phyloP scores from a whole-genome alignment of 2,113 vertebrate species.

The Catharus bicknelli region DNA sequence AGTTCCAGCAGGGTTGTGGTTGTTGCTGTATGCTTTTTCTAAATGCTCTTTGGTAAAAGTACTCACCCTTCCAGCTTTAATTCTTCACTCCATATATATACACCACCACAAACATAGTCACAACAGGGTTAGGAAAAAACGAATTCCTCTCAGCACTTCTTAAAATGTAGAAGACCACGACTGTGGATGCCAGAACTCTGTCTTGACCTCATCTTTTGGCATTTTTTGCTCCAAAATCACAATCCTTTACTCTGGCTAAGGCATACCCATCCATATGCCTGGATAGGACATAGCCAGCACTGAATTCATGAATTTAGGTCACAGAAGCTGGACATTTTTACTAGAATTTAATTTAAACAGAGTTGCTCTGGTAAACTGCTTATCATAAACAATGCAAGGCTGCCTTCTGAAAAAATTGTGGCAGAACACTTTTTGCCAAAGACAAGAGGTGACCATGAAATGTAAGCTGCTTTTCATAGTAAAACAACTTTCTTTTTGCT shows the following conservation, averaged over 20 bases:
- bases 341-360: neutral
- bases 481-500: neutral
- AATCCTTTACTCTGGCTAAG: neutral
- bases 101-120: neutral
- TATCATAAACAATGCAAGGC: neutral
- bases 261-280: neutral
- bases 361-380: neutral
- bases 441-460: neutral
- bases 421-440: neutral
- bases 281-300: neutral
- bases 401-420: neutral
- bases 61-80: neutral
- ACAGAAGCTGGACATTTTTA: neutral
- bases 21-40: neutral
- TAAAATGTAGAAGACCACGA: neutral
- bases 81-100: rapidly evolving
- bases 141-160: neutral
- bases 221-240: neutral
- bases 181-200: neutral
- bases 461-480: neutral
- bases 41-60: neutral
- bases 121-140: neutral
- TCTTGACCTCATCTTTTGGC: neutral
- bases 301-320: neutral
- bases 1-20: neutral